Base-by-base conservation (phyloP, 37 sponge, comb jelly and placozoan species). In the Cliona cf. orientalis region DNA sequence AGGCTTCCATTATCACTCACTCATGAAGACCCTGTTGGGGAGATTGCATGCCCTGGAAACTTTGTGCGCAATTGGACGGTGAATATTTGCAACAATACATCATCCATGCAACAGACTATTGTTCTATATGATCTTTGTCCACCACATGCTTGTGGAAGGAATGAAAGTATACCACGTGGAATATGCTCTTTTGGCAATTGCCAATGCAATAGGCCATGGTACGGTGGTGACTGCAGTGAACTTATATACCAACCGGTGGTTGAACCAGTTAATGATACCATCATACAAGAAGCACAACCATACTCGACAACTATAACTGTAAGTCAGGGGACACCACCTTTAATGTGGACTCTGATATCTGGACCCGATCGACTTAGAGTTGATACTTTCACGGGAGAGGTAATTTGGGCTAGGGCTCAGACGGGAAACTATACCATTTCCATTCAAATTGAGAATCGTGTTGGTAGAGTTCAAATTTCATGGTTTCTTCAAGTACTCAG, bases 21-120 rank as follows among this genome's bases (percentile, higher is more conserved):
- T 11, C 38, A 66, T 11, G 2, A 32, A 3, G 17, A 66, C 46
- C 14, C 14, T 2, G 68, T 66, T 33, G 45, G 68, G 11, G 53
- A 53, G 1, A 2, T 34, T 36, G 49, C 23, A 1, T 79, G 80
- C n/a, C 80, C 80, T 26, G 56, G 53, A 5, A 5, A 26, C 6
- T 79, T 79, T 66, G 35, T 21, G 31, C 66, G 80, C 17, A 79
- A 17, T 25, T 79, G 80, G 80, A 66, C 80, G 66, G 55, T 66
- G 1, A 6, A 12, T 14, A 6, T 4, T 12, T 3, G 4, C 66
- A 32, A n/a, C 17, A 45, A 56, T 35, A 45, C 26, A 7, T 33
- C 68, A 66, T 36, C 67, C 17, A 12, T 36, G 43, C 26, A 2
- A 5, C 80, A 79, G 38, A 37, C 37, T 36, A 66, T 79, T 43